Conservation (phyloP, 2,113 vertebrate genomes). For the Equus przewalskii region DNA sequence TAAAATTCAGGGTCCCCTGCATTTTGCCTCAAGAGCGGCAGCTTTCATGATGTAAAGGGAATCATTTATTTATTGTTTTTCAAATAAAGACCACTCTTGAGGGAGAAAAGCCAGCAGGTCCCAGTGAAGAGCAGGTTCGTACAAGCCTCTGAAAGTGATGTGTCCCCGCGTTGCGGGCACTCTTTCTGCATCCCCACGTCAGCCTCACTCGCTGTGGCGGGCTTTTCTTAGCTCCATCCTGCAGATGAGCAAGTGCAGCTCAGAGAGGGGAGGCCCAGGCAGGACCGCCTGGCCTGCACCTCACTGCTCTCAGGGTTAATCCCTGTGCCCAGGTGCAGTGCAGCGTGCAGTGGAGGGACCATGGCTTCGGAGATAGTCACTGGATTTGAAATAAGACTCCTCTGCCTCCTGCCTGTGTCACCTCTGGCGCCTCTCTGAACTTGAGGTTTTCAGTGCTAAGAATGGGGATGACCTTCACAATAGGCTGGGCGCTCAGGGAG, state of each 20-base stretch:
- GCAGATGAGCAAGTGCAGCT: fast-evolving
- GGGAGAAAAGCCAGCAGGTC: background rate
- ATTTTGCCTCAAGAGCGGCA: background rate
- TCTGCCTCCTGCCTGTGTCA: background rate
- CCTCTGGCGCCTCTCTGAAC: background rate
- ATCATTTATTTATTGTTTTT: background rate
- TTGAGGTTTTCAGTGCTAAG: background rate
- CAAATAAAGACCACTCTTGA: background rate
- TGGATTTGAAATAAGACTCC: background rate
- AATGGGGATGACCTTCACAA: background rate
- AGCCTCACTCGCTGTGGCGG: fast-evolving
- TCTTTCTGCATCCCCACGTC: fast-evolving
- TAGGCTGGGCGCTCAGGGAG: background rate
- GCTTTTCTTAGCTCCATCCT: background rate
- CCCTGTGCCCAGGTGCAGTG: background rate
- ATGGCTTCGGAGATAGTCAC: background rate
- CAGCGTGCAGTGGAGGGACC: fast-evolving
- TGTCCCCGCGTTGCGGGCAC: fast-evolving
- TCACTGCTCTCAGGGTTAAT: background rate
- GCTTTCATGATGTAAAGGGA: background rate
- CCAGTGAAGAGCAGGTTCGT: background rate
- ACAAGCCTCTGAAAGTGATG: background rate
- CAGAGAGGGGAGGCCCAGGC: background rate
- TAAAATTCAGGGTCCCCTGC: background rate
- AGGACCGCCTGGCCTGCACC: background rate